A percentile compares a stretch with the other conserved stretches of the same genome.
phyloP scores from a whole-genome alignment of 2,888 invertebrate genomes.

The Drosophila mulleri region DNA sequence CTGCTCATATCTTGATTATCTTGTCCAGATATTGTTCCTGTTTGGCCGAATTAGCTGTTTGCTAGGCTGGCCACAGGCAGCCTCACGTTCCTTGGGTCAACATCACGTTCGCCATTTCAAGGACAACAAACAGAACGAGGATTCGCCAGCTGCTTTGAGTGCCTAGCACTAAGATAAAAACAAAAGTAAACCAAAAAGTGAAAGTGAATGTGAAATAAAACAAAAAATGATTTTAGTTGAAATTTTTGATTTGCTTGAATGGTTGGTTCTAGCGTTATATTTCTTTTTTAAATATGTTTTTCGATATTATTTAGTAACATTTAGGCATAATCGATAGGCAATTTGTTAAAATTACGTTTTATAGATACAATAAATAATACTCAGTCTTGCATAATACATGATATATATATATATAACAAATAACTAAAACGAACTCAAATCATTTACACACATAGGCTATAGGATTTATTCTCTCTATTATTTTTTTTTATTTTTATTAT shows the following conservation, averaged over 20 bases:
- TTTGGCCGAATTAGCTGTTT: constrained; percentile 1
- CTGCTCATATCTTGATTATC: constrained; percentile 8
- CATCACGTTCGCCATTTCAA: constrained; percentile 11
- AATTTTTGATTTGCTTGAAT: constrained; percentile 31
- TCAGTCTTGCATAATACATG: constrained; percentile 75
- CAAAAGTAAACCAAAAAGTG: background rate
- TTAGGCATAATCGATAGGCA: constrained; percentile 69
- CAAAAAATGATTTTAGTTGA: constrained; percentile 4
- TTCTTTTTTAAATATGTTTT: constrained; percentile 28
- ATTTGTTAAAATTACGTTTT: constrained; percentile 57
- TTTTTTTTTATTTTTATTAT: background rate
- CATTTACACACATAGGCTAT: constrained; percentile 21
- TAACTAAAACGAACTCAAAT: constrained; percentile 59
- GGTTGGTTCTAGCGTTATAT: constrained; percentile 20
- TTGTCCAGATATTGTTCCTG: constrained; percentile 10
- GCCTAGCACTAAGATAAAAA: background rate
- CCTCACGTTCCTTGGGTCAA: constrained; percentile 8
- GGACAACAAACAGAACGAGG: background rate
- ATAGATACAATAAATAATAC: constrained; percentile 73
- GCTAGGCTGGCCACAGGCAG: background rate
- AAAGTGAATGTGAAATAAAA: constrained; percentile 7
- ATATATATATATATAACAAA: constrained; percentile 54
- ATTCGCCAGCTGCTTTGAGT: too few relatives aligned
- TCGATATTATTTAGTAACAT: constrained; percentile 48
- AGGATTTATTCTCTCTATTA: constrained; percentile 19